phyloP scores from a whole-genome alignment of 2,888 invertebrate species.

The Epinotia demarniana region DNA sequence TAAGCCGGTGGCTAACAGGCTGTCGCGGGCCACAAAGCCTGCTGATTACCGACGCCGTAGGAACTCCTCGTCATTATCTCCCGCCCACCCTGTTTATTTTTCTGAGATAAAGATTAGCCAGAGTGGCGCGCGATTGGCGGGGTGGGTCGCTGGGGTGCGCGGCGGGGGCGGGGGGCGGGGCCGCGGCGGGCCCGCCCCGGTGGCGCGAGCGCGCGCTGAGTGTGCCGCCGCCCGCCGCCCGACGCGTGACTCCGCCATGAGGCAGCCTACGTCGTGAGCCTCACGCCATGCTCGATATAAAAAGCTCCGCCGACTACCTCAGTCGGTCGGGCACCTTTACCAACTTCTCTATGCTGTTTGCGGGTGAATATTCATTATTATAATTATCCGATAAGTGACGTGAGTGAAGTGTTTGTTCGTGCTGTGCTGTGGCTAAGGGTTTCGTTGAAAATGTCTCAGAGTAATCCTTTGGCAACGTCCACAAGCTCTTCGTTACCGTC shows the following conservation, averaged over 20 bases:
- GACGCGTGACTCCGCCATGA: slow-evolving; percentile 65
- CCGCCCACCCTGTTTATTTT: slow-evolving; percentile 83
- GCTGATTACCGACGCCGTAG: slow-evolving; percentile 77
- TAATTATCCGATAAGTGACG: slow-evolving; percentile 58
- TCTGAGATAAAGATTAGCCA: slow-evolving; percentile 83
- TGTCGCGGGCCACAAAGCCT: slow-evolving; percentile 78
- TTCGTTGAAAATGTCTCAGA: slow-evolving; percentile 7
- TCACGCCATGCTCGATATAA: slow-evolving; percentile 94
- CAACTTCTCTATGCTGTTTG: slow-evolving; percentile 98
- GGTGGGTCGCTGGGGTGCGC: slow-evolving; percentile 63
- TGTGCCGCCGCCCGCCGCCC: slow-evolving; percentile 62
- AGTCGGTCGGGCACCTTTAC: slow-evolving; percentile 96
- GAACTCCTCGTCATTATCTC: slow-evolving; percentile 79
- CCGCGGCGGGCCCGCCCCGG: slow-evolving; percentile 58
- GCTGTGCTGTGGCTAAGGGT: slow-evolving; percentile 52
- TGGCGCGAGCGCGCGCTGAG: slow-evolving; percentile 55
- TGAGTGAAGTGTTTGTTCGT: slow-evolving; percentile 59
- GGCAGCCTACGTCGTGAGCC: slow-evolving; percentile 60
- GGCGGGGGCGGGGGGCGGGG: slow-evolving; percentile 56
- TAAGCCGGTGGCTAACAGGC: slow-evolving; percentile 71
- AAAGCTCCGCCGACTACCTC: slow-evolving; percentile 95
- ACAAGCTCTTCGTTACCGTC: slow-evolving; percentile 18
- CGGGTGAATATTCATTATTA: slow-evolving; percentile 87
- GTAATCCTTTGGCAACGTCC: slow-evolving; percentile 14
- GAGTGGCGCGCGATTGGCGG: slow-evolving; percentile 79